Conservation (phyloP, 2,888 invertebrate species). For the Phortica okadai region DNA sequence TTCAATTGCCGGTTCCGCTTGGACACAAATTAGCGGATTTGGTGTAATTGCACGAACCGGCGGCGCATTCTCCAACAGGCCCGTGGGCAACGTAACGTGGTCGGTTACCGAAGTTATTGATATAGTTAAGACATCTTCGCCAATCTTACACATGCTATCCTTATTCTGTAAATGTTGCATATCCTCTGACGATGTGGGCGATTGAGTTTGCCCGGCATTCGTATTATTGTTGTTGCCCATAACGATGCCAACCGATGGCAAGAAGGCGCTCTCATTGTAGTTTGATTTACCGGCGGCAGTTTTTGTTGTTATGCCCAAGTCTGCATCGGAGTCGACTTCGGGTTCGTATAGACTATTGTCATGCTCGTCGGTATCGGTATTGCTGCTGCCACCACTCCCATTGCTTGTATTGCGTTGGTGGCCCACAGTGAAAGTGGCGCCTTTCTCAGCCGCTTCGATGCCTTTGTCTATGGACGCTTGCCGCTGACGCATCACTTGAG, state of each 20-base stretch:
- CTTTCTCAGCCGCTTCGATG: slow-evolving; percentile 69
- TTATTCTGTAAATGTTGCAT: slow-evolving; percentile 75
- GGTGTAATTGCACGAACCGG: slow-evolving; percentile 76
- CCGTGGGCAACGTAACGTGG: slow-evolving; percentile 74
- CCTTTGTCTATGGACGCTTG: slow-evolving; percentile 56
- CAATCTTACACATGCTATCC: slow-evolving; percentile 76
- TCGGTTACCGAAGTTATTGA: slow-evolving; percentile 76
- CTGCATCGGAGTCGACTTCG: slow-evolving; percentile 68
- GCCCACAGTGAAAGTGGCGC: slow-evolving; percentile 70
- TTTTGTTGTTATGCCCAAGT: slow-evolving; percentile 58
- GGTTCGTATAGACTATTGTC: slow-evolving; percentile 81
- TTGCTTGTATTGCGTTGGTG: slow-evolving; percentile 54
- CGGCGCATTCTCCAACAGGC: slow-evolving; percentile 73
- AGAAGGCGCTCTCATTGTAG: slow-evolving; percentile 78
- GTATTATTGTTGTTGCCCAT: slow-evolving; percentile 75
- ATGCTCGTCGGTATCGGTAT: slow-evolving; percentile 81
- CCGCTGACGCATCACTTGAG: slow-evolving; percentile 68
- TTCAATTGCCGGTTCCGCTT: slow-evolving; percentile 53
- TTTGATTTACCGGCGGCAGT: slow-evolving; percentile 58
- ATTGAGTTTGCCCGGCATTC: slow-evolving; percentile 46
- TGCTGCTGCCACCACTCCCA: slow-evolving; percentile 71
- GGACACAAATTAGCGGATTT: slow-evolving; percentile 79
- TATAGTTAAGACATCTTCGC: slow-evolving; percentile 74
- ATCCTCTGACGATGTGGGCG: slow-evolving; percentile 51
- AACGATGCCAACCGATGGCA: slow-evolving; percentile 83